Evolutionary conservation across 2,113 vertebrate genomes (phyloP).

Genomic region (Nothobranchius kuhntae): DNA sequence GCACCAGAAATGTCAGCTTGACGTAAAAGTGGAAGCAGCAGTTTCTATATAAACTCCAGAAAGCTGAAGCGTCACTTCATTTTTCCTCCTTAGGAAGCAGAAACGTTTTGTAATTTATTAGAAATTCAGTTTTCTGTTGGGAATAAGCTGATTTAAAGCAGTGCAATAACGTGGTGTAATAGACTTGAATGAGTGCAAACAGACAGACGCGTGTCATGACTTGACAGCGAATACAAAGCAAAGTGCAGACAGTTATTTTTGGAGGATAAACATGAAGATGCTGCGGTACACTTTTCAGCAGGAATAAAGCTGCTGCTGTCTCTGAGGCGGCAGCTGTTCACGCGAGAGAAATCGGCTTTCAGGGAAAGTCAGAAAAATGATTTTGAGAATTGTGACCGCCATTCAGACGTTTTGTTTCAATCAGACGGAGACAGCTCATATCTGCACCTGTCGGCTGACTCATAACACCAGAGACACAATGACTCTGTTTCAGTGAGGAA

Average conservation of each 20-base stretch:
- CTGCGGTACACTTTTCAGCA: slow-evolving; percentile 45
- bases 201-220: slow-evolving; percentile 35
- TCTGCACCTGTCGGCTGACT: slow-evolving; percentile 52
- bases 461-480: slow-evolving; percentile 41
- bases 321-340: slow-evolving; percentile 44
- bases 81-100: slow-evolving; percentile 1
- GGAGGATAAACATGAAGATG: slow-evolving; percentile 57
- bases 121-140: slow-evolving; percentile 2
- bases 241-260: slow-evolving; percentile 45
- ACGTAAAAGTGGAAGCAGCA: slow-evolving; percentile 1
- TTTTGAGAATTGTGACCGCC: slow-evolving; percentile 48
- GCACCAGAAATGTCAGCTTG: slow-evolving; percentile 13
- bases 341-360: slow-evolving; percentile 56
- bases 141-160: slow-evolving; percentile 26
- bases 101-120: slow-evolving; percentile 5
- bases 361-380: slow-evolving; percentile 65
- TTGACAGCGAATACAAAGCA: slow-evolving; percentile 59
- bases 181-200: slow-evolving; percentile 37
- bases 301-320: slow-evolving; percentile 39
- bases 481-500: slow-evolving; percentile 30
- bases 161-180: slow-evolving; percentile 21
- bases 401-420: slow-evolving; percentile 50
- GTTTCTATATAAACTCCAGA: slow-evolving; percentile 2
- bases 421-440: slow-evolving; percentile 41
- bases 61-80: slow-evolving; percentile 24